Evolutionary conservation across 2,113 vertebrate species (phyloP), one percentile per base, ranked within the genome.

Genomic region (Synchiropus splendidus): DNA sequence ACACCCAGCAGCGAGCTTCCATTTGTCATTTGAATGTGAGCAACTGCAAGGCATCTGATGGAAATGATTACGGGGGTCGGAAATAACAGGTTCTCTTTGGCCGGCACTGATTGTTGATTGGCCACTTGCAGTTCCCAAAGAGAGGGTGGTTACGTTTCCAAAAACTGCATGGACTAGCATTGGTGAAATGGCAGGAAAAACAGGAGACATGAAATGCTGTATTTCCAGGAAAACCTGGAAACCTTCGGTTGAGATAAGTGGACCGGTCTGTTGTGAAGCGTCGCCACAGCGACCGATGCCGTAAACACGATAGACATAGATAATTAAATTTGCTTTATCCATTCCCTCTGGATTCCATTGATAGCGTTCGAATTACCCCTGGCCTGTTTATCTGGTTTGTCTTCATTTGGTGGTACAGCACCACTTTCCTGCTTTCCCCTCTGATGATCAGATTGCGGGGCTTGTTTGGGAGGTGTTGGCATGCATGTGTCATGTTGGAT

Each of bases 31-130:
- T 80, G 59, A 74, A 78, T 70, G 67, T 72, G 52, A 67, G 61
- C 48, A 70, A 83, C 80, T 75, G 65, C 50, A 72, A 64, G 52
- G 59, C 65, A 58, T 79, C 73, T 75, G 74, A 83, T 81, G 62
- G 75, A 79, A 81, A 83, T 85, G 82, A 86, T 85, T 86, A 79
- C 30, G 45, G 80, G 21, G 82, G 74, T 82, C 36, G 44, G 58
- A 85, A 86, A 87, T 87, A 79, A 85, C 82, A 83, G 72, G 80
- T 79, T 83, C 79, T 61, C 70, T 33, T 50, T 68, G 61, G 49
- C 52, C 52, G 9, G 59, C 3, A 55, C 77, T 85, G 85, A 87
- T 85, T 85, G 82, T 80, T 81, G 85, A 85, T 85, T 85, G 81
- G 74, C 72, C 75, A 64, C 78, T 78, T 62, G 65, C 44, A 57